Base-by-base conservation (phyloP, 2,797 vertebrate genomes). In the Anguilla megastoma region DNA sequence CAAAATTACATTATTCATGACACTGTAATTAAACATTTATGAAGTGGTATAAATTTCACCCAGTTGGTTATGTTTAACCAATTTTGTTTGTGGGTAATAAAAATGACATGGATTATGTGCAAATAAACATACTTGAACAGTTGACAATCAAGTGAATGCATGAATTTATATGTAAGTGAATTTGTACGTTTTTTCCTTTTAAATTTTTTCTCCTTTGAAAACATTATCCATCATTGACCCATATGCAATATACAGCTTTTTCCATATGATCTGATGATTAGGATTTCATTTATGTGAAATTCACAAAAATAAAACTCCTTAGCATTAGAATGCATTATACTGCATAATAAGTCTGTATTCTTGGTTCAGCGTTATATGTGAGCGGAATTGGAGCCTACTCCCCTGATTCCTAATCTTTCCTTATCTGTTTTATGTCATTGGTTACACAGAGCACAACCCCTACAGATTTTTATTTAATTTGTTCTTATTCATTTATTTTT, bases 181-280 rank as follows among this genome's bases (percentile, higher is more conserved):
- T 45, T 45, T 45, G 41, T 45, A 45, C 41, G 41, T 45, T 45
- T 45, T 45, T 45, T 45, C 41, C 41, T 45, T 45, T 45, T 45
- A 45, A 45, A 45, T 45, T 45, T 45, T 36, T 45, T 45, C 41
- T 5, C 4, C 41, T 45, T 45, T 45, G 41, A 45, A 45, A 45
- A 45, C 41, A 45, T 45, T 45, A 45, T 45, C 41, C 41, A 45
- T 45, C 41, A 45, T 45, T 45, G 41, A 30, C 83, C 87, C 56
- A 85, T 88, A 89, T 86, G 27, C 9, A 63, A 83, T 87, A 86
- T 33, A 45, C 41, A 45, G 86, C n/a, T 33, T 2, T 83, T 63
- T n/a, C 85, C 87, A 89, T 89, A 85, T 4, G 84, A 86, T n/a
- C 87, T 60, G 18, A 86, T 36, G 36, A 24, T n/a, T 82, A 89